phyloP scores from a whole-genome alignment of 2,113 vertebrate species.

The Tragelaphus scriptus region DNA sequence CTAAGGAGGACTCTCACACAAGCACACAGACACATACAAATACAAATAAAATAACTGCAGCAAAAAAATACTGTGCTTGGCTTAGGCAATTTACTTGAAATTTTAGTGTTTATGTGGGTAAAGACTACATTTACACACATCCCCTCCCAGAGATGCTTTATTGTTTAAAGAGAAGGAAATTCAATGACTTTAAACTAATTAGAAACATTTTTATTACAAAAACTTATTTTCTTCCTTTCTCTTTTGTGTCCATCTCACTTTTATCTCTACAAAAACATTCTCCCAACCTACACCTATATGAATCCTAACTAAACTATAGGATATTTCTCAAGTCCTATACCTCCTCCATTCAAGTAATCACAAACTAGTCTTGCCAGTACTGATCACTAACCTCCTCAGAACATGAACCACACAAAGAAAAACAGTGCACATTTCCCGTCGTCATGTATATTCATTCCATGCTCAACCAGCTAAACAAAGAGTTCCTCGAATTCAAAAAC shows the following conservation, averaged over 20 bases:
- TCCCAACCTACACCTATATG: neutral
- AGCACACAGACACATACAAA: neutral
- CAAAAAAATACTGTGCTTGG: neutral
- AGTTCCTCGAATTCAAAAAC: neutral
- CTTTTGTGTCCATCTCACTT: neutral
- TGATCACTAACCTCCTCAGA: neutral
- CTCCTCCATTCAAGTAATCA: neutral
- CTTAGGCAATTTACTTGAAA: neutral
- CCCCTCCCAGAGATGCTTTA: neutral
- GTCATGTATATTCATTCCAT: neutral
- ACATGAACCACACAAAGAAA: neutral
- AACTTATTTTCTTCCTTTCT: neutral
- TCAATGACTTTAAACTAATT: neutral
- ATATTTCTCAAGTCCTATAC: neutral
- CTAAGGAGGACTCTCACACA: neutral
- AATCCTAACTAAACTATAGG: neutral
- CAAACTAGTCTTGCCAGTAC: neutral
- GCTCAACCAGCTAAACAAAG: neutral
- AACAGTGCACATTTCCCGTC: neutral
- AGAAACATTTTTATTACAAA: constrained; percentile 17
- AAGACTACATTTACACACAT: neutral
- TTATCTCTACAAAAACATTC: neutral
- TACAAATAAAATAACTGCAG: neutral
- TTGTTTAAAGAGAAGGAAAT: neutral
- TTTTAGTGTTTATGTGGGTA: neutral